Conservation (phyloP, 2,888 invertebrate genomes). For the Anoplius nigerrimus region DNA sequence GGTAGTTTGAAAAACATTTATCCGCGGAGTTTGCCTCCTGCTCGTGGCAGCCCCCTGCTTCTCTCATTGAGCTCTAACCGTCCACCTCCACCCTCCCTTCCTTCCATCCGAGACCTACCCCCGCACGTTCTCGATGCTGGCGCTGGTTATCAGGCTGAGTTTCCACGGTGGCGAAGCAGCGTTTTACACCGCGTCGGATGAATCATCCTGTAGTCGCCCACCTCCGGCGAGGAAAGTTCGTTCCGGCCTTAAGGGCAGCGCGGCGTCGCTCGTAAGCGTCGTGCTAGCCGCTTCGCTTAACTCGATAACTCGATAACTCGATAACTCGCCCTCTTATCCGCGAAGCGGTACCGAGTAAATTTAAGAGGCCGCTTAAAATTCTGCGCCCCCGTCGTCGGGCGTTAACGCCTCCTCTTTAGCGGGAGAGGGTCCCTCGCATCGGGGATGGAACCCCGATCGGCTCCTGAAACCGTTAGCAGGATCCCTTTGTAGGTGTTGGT, state of each 20-base stretch:
- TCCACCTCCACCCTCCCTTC: neutral
- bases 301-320: constrained; percentile 53
- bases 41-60: neutral
- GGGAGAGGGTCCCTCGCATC: neutral
- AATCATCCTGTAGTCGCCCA: constrained; percentile 36
- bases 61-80: neutral
- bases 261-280: constrained; percentile 37
- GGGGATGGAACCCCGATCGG: constrained; percentile 15
- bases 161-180: constrained; percentile 7
- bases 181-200: constrained; percentile 22
- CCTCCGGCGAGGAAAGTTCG: constrained; percentile 21
- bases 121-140: neutral
- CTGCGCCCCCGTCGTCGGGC: constrained; percentile 25
- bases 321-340: constrained; percentile 43
- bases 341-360: constrained; percentile 43
- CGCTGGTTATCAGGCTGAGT: too few relatives aligned
- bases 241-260: constrained; percentile 10
- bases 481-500: neutral
- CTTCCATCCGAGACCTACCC: neutral
- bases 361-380: constrained; percentile 55
- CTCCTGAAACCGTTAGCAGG: constrained; percentile 23
- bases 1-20: constrained; percentile 32
- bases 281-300: constrained; percentile 36
- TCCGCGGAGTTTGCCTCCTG: constrained; percentile 7
- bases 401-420: constrained; percentile 14